Conservation (phyloP, 2,113 vertebrate genomes). For the Trogon surrucura region DNA sequence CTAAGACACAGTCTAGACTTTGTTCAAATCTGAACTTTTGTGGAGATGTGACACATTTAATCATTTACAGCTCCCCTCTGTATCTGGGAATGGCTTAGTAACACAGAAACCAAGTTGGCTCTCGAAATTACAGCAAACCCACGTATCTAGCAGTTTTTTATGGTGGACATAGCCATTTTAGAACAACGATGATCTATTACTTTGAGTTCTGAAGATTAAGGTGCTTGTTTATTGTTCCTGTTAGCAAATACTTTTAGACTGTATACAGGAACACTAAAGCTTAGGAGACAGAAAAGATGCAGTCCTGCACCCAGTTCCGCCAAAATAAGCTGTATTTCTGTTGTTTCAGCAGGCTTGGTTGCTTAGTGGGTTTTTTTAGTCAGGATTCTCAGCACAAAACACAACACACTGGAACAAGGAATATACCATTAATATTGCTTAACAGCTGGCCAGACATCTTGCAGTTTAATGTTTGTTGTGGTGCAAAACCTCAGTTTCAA, state of each 20-base stretch:
- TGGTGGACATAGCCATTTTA: background rate
- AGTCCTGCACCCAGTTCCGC: background rate
- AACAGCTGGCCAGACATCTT: background rate
- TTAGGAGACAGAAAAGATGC: background rate
- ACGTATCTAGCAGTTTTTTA: background rate
- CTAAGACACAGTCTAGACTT: background rate
- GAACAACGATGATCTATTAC: background rate
- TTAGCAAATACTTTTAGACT: background rate
- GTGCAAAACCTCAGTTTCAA: rapidly evolving
- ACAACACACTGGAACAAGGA: background rate
- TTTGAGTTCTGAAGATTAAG: background rate
- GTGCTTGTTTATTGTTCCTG: background rate
- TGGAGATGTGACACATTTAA: background rate
- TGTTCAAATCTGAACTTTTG: background rate
- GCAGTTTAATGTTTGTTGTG: background rate
- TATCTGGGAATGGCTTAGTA: background rate
- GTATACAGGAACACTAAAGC: background rate
- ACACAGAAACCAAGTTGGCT: background rate
- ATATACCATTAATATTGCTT: background rate
- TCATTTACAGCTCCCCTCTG: background rate
- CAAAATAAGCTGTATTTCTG: background rate
- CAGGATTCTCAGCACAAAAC: background rate
- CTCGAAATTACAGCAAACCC: background rate
- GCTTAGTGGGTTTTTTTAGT: background rate
- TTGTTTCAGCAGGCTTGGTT: background rate